A percentile compares a stretch with the other conserved stretches of the same genome.
phyloP scores from a whole-genome alignment of 2,888 invertebrate species.

The Pilophorus perplexus region DNA sequence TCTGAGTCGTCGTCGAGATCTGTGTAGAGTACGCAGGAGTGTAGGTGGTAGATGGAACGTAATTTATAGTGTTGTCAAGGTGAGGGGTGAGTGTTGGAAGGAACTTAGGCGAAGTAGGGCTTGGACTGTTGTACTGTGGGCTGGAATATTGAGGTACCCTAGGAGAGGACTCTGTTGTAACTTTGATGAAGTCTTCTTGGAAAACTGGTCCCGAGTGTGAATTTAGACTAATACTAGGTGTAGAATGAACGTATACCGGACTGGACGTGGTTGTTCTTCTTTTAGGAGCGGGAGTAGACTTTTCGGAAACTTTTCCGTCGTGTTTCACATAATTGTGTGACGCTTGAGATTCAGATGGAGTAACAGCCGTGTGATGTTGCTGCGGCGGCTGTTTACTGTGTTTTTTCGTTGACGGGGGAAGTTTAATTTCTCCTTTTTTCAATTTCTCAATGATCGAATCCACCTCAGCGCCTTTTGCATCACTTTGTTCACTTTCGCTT shows the following conservation, averaged over 20 bases:
- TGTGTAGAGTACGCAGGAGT: conserved; percentile 44
- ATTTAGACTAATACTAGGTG: conserved; percentile 39
- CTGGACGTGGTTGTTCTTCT: conserved; percentile 42
- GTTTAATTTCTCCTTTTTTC: conserved; percentile 75
- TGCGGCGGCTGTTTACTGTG: conserved; percentile 30
- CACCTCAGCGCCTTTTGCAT: conserved; percentile 64
- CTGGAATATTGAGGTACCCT: conserved; percentile 41
- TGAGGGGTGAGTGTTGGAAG: conserved; percentile 16
- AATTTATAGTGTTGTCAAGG: conserved; percentile 16
- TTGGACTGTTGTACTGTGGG: conserved; percentile 45
- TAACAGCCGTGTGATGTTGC: too few species aligned
- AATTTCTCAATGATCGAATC: conserved; percentile 77
- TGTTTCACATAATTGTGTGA: conserved; percentile 47
- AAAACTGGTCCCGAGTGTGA: conserved; percentile 45
- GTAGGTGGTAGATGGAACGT: conserved; percentile 43
- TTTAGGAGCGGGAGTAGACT: conserved; percentile 21
- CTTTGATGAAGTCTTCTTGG: conserved; percentile 18
- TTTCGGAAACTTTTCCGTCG: conserved; percentile 34
- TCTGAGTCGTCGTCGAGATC: conserved; percentile 1
- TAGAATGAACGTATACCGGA: conserved; percentile 41
- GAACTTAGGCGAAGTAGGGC: conserved; percentile 7
- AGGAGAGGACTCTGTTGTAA: conserved; percentile 18
- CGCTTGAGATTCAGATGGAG: conserved; percentile 47
- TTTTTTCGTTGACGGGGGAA: conserved; percentile 61
- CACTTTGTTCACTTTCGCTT: conserved; percentile 65